Conservation (phyloP, 2,113 vertebrate species). For the Toxotes chatareus region DNA sequence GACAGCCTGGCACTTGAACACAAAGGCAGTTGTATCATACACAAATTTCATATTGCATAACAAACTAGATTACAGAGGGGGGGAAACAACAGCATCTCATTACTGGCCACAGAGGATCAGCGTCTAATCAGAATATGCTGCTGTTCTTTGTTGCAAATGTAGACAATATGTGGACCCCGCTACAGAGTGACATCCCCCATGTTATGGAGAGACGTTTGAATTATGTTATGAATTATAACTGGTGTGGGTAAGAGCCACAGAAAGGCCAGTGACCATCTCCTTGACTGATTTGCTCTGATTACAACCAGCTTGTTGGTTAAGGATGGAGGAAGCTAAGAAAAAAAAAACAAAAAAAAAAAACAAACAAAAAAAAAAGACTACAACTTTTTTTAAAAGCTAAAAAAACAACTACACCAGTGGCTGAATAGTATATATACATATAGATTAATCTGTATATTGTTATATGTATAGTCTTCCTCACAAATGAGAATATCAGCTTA, state of each 20-base stretch:
- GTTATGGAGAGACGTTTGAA: slow-evolving; percentile 18
- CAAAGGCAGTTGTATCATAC: slow-evolving; percentile 46
- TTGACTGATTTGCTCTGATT: slow-evolving; percentile 14
- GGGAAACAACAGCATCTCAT: slow-evolving; percentile 50
- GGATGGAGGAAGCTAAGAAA: background rate
- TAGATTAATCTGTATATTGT: too few relatives aligned
- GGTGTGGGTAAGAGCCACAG: slow-evolving; percentile 27
- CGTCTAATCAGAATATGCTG: slow-evolving; percentile 57
- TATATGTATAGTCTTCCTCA: too few relatives aligned
- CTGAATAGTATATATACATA: too few relatives aligned
- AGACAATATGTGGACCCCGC: slow-evolving; percentile 55
- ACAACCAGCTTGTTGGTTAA: slow-evolving; percentile 1
- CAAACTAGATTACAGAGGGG: slow-evolving; percentile 43
- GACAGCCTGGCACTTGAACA: slow-evolving; percentile 60
- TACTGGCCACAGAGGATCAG: slow-evolving; percentile 52
- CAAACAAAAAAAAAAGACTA: background rate
- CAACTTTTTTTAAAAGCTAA: too few relatives aligned
- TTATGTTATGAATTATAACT: slow-evolving; percentile 29
- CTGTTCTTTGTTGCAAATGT: slow-evolving; percentile 58
- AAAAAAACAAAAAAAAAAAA: background rate
- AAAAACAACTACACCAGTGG: too few relatives aligned
- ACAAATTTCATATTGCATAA: slow-evolving; percentile 58
- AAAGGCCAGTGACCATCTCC: slow-evolving; percentile 20
- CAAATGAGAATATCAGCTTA: too few relatives aligned
- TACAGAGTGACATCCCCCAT: slow-evolving; percentile 25